Evolutionary conservation across 2,113 vertebrate species (phyloP).

Genomic region (Danionella cerebrum): DNA sequence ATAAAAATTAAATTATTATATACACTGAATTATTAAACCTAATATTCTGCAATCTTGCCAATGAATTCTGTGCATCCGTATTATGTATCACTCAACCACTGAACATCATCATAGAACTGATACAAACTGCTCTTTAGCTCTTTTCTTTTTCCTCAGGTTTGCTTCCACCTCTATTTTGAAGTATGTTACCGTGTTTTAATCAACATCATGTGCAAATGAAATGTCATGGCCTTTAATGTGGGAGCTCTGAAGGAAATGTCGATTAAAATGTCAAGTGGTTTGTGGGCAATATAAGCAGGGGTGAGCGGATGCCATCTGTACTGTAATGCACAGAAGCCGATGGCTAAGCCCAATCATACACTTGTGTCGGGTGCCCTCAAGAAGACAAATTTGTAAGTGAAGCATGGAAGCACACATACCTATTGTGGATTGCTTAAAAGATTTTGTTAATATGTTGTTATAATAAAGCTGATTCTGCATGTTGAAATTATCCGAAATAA

Average conservation of each 20-base stretch:
- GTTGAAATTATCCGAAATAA: not conserved
- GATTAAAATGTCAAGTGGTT: conserved; percentile 76
- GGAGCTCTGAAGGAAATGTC: conserved; percentile 72
- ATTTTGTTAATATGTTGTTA: not conserved
- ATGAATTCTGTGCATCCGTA: no score
- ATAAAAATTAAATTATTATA: not conserved
- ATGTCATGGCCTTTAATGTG: conserved; percentile 75
- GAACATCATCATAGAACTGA: no score
- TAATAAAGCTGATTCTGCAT: not conserved
- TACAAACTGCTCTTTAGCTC: no score
- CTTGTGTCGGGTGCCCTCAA: not conserved
- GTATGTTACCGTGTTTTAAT: conserved; percentile 71
- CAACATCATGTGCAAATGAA: conserved; percentile 73
- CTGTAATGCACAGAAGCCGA: conserved; percentile 57
- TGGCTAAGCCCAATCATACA: conserved; percentile 62
- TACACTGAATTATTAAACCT: no score
- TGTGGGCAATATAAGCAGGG: conserved; percentile 60
- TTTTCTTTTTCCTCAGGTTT: conserved; percentile 10
- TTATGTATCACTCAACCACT: no score
- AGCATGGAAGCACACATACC: not conserved
- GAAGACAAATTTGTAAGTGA: conserved; percentile 3
- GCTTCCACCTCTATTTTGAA: conserved; percentile 47
- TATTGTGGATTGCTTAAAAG: not conserved
- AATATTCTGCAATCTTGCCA: no score
- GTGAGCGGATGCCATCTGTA: conserved; percentile 60